Conservation (phyloP, 2,113 vertebrate genomes). For the Corythoichthys haematopterus region DNA sequence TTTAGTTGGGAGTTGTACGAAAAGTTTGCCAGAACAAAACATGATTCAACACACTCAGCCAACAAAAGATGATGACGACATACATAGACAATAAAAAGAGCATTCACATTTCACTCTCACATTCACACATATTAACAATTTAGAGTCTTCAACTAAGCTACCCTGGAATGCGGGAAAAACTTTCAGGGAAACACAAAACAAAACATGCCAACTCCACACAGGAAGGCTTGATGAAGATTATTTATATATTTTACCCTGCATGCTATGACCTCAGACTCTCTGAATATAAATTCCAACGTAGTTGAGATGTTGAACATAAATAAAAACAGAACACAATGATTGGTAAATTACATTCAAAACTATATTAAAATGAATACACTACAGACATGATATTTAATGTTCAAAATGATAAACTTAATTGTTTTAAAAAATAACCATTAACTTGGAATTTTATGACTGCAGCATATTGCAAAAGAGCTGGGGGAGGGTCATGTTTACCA, state of each 20-base stretch:
- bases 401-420: too few species aligned
- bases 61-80: neutral
- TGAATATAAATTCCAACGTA: constrained; percentile 14
- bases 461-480: too few species aligned
- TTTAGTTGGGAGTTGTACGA: neutral
- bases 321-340: too few species aligned
- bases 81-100: neutral
- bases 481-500: too few species aligned
- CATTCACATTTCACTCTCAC: neutral
- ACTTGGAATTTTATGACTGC: too few species aligned
- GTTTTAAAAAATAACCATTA: too few species aligned
- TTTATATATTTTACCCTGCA: neutral
- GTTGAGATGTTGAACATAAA: too few species aligned
- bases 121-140: neutral
- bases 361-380: too few species aligned
- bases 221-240: neutral
- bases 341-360: too few species aligned
- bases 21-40: neutral
- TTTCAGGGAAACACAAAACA: neutral
- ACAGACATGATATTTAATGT: too few species aligned
- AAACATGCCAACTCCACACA: neutral
- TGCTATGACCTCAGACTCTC: constrained; percentile 34
- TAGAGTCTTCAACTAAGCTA: neutral
- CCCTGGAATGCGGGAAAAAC: too few species aligned
- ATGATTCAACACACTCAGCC: neutral